Percentiles rank a stretch among this genome's conserved stretches.
Conservation (phyloP, 2,113 vertebrate species). For the Galbula dea region DNA sequence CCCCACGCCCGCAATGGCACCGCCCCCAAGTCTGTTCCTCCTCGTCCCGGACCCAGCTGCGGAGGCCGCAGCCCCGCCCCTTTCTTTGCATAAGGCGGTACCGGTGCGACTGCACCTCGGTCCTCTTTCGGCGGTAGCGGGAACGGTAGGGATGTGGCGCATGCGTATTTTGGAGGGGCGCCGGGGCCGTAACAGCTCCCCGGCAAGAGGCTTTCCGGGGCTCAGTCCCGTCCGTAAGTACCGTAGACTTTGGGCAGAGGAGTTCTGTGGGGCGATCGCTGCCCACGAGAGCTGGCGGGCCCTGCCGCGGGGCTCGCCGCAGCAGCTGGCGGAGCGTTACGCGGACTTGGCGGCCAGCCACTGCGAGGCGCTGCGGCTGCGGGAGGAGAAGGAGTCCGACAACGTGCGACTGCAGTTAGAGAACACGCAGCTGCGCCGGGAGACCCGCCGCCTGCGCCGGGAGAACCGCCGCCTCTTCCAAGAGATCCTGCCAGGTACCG, state of each 20-base stretch:
- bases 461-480: constrained; percentile 78
- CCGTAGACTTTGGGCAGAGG: neutral
- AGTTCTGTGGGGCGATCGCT: neutral
- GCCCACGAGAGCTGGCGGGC: constrained; percentile 13
- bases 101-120: too few relatives aligned
- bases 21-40: too few relatives aligned
- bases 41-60: neutral
- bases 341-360: constrained; percentile 80
- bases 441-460: constrained; percentile 77
- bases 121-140: neutral
- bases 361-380: constrained; percentile 78
- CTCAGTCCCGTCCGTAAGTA: too few relatives aligned
- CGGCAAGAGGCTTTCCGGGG: neutral
- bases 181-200: neutral
- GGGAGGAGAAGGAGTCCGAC: constrained; percentile 80
- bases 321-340: constrained; percentile 80
- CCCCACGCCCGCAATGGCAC: neutral
- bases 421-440: constrained; percentile 75
- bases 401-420: constrained; percentile 76
- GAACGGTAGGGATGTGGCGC: constrained; percentile 54
- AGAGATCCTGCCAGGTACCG: constrained; percentile 36
- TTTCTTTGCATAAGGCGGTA: neutral
- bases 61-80: neutral
- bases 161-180: constrained; percentile 45
- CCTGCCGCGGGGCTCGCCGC: constrained; percentile 40